A percentile compares a stretch with the other conserved stretches of the same genome.
Evolutionary conservation across 2,113 vertebrate species (phyloP).

Genomic region (Panthera leo): DNA sequence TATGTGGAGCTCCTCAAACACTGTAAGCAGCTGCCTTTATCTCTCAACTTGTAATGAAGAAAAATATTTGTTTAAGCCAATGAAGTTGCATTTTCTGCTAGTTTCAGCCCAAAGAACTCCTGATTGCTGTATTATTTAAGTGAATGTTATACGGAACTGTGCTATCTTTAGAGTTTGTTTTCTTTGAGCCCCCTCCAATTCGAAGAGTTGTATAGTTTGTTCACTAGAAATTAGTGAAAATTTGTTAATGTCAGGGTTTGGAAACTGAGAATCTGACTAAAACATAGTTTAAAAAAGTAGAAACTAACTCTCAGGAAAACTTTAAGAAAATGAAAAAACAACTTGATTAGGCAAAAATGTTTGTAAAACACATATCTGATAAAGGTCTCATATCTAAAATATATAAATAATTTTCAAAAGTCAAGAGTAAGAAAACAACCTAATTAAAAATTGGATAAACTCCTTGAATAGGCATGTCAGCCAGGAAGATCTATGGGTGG

Average conservation of each 20-base stretch:
- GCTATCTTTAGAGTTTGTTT: neutral
- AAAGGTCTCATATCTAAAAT: neutral
- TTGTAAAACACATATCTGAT: neutral
- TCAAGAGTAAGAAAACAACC: neutral
- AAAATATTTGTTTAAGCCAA: neutral
- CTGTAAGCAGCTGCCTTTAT: neutral
- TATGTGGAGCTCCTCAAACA: neutral
- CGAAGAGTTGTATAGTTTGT: neutral
- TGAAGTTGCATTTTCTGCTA: neutral
- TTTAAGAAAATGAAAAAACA: slow-evolving; percentile 6
- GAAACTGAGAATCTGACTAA: neutral
- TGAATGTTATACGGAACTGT: neutral
- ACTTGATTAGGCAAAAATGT: neutral
- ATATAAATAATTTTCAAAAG: neutral
- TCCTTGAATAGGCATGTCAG: neutral
- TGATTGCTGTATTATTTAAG: neutral
- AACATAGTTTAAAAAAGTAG: neutral
- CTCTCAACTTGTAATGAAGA: neutral
- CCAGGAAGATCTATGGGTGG: neutral
- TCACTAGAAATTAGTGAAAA: neutral
- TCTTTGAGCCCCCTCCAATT: neutral
- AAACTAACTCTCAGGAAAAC: neutral
- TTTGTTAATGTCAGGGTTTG: neutral
- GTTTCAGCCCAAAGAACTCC: neutral
- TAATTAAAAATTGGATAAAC: neutral